Base-by-base conservation (phyloP, 2,888 invertebrate species). In the Drosophila limbata region DNA sequence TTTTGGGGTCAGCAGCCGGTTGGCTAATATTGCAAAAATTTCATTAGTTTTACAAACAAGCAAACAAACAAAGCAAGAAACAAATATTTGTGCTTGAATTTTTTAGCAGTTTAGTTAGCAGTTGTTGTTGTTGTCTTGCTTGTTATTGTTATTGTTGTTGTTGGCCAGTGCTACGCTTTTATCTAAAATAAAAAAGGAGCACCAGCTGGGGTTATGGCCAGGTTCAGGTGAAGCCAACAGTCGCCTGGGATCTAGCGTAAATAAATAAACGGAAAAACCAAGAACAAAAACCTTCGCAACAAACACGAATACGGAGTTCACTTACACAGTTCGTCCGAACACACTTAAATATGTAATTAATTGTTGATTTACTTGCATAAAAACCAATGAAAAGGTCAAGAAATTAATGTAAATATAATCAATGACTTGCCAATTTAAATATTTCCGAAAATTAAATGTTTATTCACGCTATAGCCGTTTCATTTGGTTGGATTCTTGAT, bases 31-130 rank as follows among this genome's bases (percentile, higher is more conserved):
- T 85, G 83, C 88, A 83, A 85, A 83, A 83, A 83, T 84, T 84
- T 88, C 84, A 88, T 84, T 84, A 84, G 84, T 84, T 84, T 84
- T 81, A 78, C 84, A 84, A 84, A 84, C 83, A 84, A 85, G 88
- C 86, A 85, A 88, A 83, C 88, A 84, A 84, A 84, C 84, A 85
- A 73, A 88, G 72, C 78, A 86, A 83, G 82, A 83, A 83, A 84
- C 84, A 84, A 88, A 84, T 84, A 84, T 84, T 84, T 84, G 88
- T 53, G 73, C 87, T 76, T 88, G 84, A 73, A 84, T 88, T 88
- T 88, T 84, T 84, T 84, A 88, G 69, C 84, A 88, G 87, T 84
- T 84, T 88, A 77, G 88, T 70, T 48, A 60, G 63, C 71, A 69
- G 72, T 65, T 65, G 70, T 71, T 82, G 70, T 71, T 82, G 66